Evolutionary conservation across 2,888 invertebrate genomes (phyloP), one percentile per base, ranked within the genome.

Genomic region (Asteroscopus sphinx): DNA sequence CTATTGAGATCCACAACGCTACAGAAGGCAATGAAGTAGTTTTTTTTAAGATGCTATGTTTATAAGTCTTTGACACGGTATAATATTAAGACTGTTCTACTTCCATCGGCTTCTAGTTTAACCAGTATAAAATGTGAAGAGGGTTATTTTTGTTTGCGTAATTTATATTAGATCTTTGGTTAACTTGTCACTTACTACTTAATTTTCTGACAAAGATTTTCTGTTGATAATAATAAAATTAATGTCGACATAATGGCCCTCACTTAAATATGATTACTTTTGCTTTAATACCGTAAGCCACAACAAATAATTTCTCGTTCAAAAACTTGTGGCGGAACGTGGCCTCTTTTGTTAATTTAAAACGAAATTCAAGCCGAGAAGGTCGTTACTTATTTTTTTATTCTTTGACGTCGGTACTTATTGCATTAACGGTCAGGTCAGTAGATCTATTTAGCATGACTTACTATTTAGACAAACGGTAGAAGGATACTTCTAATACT

Each of bases 241-340:
- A 68, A 61, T 76, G 68, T 69, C 57, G 17, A 32, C 53, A 37
- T 35, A 37, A 52, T 32, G 25, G 60, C 62, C 60, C 66, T 76
- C 70, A 76, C 76, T 76, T 66, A 75, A 69, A 71, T 77, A 76
- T 76, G 67, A 73, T 78, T 74, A 69, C 76, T 72, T 74, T 71
- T 67, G 60, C 68, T 72, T 72, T 78, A 65, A 73, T 68, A 65
- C 68, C 68, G 61, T 68, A 65, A 69, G 72, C 72, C 77, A 68
- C 70, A 65, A 68, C 68, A 73, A 79, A 77, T 76, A 73, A 74
- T 77, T 78, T 67, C 48, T 57, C 47, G 61, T 63, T 54, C 55
- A 46, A 66, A 63, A 76, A 77, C 66, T 74, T 78, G 72, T 62
- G 48, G 28, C 48, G 36, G 26, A 63, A 30, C 47, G 44, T 65